A percentile compares a stretch with the other conserved stretches of the same genome.
Conservation (phyloP, 2,888 invertebrate genomes). For the Coelopa pilipes region DNA sequence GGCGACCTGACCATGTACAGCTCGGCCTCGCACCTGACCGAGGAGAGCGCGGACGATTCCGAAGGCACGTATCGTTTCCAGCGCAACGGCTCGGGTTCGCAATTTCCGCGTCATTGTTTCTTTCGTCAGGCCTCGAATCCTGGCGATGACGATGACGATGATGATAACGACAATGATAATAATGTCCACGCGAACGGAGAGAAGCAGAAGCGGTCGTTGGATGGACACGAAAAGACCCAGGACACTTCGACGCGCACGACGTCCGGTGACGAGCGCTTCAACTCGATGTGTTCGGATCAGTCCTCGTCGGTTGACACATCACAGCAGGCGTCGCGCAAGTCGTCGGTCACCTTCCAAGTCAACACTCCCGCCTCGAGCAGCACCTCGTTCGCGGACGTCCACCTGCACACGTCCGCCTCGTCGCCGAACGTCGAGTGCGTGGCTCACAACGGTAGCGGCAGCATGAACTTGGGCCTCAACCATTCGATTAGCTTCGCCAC, state of each 20-base stretch:
- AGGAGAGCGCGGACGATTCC: constrained; percentile 43
- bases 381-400: constrained; percentile 30
- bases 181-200: constrained; percentile 36
- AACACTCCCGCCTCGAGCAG: constrained; percentile 42
- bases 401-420: constrained; percentile 46
- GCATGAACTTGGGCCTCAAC: constrained; percentile 30
- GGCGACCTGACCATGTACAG: constrained; percentile 65
- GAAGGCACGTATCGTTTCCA: constrained; percentile 57
- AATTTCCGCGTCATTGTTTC: constrained; percentile 65
- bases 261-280: constrained; percentile 44
- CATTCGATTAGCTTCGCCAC: constrained; percentile 58
- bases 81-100: constrained; percentile 64
- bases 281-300: constrained; percentile 58
- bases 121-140: constrained; percentile 58
- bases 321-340: constrained; percentile 60
- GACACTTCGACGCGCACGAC: constrained; percentile 33
- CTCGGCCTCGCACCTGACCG: constrained; percentile 53
- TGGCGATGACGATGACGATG: constrained; percentile 46
- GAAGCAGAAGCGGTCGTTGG: constrained; percentile 43
- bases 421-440: neutral
- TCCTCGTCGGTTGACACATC: constrained; percentile 56
- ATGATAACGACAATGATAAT: constrained; percentile 23
- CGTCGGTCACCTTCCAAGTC: constrained; percentile 64
- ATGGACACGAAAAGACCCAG: constrained; percentile 36
- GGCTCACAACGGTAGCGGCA: constrained; percentile 22